Evolutionary conservation across 2,888 invertebrate species (phyloP).

Genomic region (Clostera curtula): DNA sequence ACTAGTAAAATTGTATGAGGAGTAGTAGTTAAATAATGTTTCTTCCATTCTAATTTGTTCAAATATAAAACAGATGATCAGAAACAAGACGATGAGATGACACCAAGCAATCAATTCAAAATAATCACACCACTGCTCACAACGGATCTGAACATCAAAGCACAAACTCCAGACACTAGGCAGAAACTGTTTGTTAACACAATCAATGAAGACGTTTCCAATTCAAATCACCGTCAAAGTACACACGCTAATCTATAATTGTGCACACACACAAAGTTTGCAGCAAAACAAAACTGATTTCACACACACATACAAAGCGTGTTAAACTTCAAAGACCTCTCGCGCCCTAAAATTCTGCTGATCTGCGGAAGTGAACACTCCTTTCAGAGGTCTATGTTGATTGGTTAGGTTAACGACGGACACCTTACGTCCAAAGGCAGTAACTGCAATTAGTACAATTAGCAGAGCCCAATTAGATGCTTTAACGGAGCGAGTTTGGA

Average conservation of each 20-base stretch:
- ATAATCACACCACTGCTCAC: constrained; percentile 30
- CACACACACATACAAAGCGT: constrained; percentile 17
- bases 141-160: constrained; percentile 49
- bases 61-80: no score
- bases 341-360: constrained; percentile 16
- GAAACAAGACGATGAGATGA: no score
- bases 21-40: no score
- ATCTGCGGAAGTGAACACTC: constrained; percentile 15
- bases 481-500: constrained; percentile 64
- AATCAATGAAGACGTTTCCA: constrained; percentile 48
- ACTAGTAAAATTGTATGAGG: constrained; percentile 2
- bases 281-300: constrained; percentile 9
- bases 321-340: constrained; percentile 16
- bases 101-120: constrained; percentile 24
- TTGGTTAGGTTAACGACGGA: constrained; percentile 26
- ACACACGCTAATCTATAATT: constrained; percentile 22
- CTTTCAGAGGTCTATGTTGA: constrained; percentile 20
- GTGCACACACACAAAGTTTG: constrained; percentile 12
- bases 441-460: constrained; percentile 62
- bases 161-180: constrained; percentile 32
- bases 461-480: constrained; percentile 64
- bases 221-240: constrained; percentile 29
- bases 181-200: constrained; percentile 56
- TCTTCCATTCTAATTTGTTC: no score
- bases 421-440: constrained; percentile 61